Percentiles rank a stretch among this genome's conserved stretches.
These are phyloP conservation scores for Menura novaehollandiae DNA, from an alignment of 2,113 vertebrate genomes.

Conservation along the genomic window DNA sequence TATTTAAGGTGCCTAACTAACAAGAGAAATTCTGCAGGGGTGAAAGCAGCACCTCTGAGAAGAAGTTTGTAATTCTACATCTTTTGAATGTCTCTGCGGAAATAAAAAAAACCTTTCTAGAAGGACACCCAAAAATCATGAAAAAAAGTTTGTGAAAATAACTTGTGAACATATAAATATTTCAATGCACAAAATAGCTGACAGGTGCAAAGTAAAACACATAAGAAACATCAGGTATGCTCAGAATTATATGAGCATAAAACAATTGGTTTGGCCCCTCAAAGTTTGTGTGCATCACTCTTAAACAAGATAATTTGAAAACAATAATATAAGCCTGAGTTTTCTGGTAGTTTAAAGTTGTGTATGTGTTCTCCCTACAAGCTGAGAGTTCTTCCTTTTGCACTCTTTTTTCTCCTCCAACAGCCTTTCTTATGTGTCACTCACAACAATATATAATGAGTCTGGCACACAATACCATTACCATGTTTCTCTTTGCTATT, in stretches of 20 bases:
- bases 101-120: background rate
- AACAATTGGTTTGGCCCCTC: background rate
- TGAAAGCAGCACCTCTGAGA: background rate
- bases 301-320: background rate
- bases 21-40: background rate
- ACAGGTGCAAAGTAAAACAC: background rate
- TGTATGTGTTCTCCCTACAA: background rate
- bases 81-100: background rate
- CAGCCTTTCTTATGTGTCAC: background rate
- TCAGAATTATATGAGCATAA: background rate
- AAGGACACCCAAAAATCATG: background rate
- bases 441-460: background rate
- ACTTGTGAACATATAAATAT: background rate
- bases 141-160: background rate
- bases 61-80: background rate
- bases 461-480: background rate
- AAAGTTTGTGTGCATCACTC: background rate
- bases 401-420: background rate
- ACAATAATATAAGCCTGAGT: background rate
- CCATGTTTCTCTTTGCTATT: background rate
- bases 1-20: background rate
- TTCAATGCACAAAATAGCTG: background rate
- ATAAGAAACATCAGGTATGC: background rate
- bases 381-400: background rate
- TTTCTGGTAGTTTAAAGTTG: background rate